phyloP scores from a whole-genome alignment of 2,797 vertebrate species.

The Argentina silus region DNA sequence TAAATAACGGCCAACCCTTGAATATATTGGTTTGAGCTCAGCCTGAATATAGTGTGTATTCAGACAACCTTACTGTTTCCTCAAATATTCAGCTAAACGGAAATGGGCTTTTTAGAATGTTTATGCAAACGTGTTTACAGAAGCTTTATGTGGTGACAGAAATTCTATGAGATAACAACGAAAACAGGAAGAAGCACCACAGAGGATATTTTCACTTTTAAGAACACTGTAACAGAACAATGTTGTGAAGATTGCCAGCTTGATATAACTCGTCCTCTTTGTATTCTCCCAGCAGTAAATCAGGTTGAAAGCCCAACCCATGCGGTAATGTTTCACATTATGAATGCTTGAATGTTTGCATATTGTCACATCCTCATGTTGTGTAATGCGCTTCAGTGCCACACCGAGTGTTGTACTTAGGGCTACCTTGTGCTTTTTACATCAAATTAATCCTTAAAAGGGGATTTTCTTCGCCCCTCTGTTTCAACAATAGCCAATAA shows the following conservation, averaged over 20 bases:
- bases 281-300: constrained; percentile 9
- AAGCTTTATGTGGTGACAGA: constrained; percentile 30
- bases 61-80: constrained; percentile 13
- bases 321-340: constrained; percentile 32
- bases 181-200: constrained; percentile 14
- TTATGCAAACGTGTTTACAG: constrained; percentile 28
- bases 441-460: constrained; percentile 55
- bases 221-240: constrained; percentile 5
- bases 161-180: constrained; percentile 14
- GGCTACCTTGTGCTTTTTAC: constrained; percentile 43
- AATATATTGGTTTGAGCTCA: background rate
- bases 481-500: constrained; percentile 57
- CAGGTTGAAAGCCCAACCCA: constrained; percentile 21
- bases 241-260: constrained; percentile 18
- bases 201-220: constrained; percentile 4
- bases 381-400: constrained; percentile 39
- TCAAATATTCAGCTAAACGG: constrained; percentile 17
- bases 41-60: constrained; percentile 6
- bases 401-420: constrained; percentile 32
- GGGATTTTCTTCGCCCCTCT: constrained; percentile 35
- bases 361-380: constrained; percentile 26
- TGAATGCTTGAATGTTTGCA: constrained; percentile 32
- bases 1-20: background rate
- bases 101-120: constrained; percentile 20
- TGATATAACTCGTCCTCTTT: constrained; percentile 20